phyloP scores from a whole-genome alignment of 2,113 vertebrate genomes.

The Calonectris borealis region DNA sequence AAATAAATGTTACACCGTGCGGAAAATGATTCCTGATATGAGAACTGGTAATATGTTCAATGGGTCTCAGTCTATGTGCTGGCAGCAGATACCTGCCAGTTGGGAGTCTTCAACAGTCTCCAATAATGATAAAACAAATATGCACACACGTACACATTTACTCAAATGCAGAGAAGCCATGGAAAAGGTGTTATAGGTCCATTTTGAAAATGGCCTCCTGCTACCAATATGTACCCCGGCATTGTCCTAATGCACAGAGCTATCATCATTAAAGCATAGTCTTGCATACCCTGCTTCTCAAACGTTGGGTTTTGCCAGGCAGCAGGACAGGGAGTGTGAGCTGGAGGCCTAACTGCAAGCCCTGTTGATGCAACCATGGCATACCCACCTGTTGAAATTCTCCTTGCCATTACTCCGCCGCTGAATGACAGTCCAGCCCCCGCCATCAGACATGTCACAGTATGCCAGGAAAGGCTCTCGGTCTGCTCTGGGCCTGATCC shows the following conservation, averaged over 20 bases:
- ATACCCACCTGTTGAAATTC: constrained; percentile 82
- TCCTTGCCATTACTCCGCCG: constrained; percentile 83
- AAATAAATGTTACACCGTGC: background rate
- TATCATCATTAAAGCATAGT: background rate
- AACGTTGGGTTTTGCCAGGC: background rate
- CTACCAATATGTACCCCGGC: background rate
- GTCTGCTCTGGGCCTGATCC: constrained; percentile 75
- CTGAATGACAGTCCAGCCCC: constrained; percentile 90
- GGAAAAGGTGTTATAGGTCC: background rate
- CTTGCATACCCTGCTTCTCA: background rate
- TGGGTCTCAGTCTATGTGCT: background rate
- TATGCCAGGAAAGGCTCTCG: constrained; percentile 83
- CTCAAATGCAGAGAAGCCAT: background rate
- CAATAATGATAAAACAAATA: background rate
- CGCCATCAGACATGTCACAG: constrained; percentile 91
- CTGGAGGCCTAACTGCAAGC: background rate
- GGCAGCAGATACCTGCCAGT: background rate
- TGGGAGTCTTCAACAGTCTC: background rate
- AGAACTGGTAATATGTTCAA: background rate
- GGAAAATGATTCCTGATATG: background rate
- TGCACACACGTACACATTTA: background rate
- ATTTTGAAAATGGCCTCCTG: background rate
- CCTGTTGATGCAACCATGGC: rapidly evolving
- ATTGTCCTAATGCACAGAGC: background rate
- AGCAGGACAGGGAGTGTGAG: background rate